These are phyloP conservation scores for Eupithecia exiguata DNA, from an alignment of 2,888 invertebrate species.

Conservation along the genomic window DNA sequence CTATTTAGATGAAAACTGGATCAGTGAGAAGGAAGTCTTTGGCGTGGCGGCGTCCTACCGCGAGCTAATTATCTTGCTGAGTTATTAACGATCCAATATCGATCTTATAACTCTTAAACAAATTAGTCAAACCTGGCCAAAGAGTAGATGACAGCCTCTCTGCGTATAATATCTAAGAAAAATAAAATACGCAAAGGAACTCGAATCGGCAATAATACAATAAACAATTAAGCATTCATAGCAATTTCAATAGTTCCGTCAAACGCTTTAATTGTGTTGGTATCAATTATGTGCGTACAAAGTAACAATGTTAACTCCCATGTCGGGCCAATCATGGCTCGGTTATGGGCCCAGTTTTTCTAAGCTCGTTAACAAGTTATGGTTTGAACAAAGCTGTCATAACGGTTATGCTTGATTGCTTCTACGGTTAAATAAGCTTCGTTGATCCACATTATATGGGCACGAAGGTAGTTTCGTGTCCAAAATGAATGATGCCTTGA, in stretches of 20 bases:
- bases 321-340: conserved; percentile 3
- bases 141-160: background rate
- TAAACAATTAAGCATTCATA: conserved; percentile 4
- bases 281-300: background rate
- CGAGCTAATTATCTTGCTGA: conserved; percentile 57
- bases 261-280: conserved; percentile 10
- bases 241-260: conserved; percentile 2
- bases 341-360: conserved; percentile 29
- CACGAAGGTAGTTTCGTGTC: background rate
- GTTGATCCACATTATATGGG: conserved; percentile 7
- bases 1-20: background rate
- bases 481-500: background rate
- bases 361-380: conserved; percentile 26
- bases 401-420: conserved; percentile 25
- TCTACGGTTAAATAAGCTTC: conserved; percentile 16
- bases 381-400: conserved; percentile 30
- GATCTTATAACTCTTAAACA: conserved; percentile 31
- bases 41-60: conserved; percentile 37
- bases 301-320: conserved; percentile 4
- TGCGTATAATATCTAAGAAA: background rate
- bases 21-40: conserved; percentile 17
- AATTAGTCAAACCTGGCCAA: background rate
- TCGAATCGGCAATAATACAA: conserved; percentile 2
- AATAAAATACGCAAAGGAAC: background rate
- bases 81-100: conserved; percentile 36